Conservation (phyloP, 2,797 vertebrate species). For the Periophthalmus magnuspinnatus region DNA sequence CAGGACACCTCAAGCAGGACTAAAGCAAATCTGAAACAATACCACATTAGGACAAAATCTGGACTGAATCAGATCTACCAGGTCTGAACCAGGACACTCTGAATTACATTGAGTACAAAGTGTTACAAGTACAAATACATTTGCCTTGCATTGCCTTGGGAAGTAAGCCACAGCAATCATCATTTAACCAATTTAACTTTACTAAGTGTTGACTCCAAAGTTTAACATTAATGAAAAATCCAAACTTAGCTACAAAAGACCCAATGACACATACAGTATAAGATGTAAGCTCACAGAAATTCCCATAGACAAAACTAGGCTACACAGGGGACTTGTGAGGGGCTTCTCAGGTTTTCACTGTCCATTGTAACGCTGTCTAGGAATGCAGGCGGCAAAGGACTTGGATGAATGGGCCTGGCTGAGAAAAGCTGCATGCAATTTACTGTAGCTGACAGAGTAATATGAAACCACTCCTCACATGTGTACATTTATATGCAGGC, state of each 20-base stretch:
- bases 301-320: conserved; percentile 35
- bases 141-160: neutral
- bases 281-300: conserved; percentile 43
- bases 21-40: neutral
- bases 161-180: neutral
- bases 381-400: conserved; percentile 61
- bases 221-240: neutral
- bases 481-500: conserved; percentile 64
- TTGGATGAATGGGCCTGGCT: conserved; percentile 60
- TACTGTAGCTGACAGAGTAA: conserved; percentile 71
- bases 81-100: neutral
- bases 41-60: conserved; percentile 3
- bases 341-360: conserved; percentile 63
- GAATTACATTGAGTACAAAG: no score
- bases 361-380: conserved; percentile 58
- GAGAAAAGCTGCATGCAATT: conserved; percentile 68
- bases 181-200: neutral
- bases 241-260: neutral
- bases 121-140: no score
- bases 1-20: neutral
- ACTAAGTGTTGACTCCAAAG: neutral
- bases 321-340: conserved; percentile 27
- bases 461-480: conserved; percentile 63
- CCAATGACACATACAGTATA: conserved; percentile 15
- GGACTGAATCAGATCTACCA: neutral